Conservation (phyloP, 2,113 vertebrate species). For the Cyprinodon variegatus region DNA sequence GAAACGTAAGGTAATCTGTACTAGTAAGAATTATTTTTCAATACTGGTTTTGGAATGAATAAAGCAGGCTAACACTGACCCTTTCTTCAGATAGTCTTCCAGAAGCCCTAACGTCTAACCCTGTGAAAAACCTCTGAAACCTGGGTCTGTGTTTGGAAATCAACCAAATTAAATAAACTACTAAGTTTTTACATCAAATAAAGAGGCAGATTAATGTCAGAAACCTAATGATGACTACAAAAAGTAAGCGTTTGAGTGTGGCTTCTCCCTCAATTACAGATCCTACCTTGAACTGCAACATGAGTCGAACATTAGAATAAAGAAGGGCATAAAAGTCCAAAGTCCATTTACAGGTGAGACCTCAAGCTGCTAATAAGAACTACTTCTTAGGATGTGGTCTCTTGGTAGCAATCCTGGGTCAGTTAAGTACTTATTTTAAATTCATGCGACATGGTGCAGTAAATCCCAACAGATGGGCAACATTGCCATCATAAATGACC, state of each 20-base stretch:
- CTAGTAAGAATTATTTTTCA: background rate
- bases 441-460: constrained; percentile 16
- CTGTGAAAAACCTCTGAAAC: background rate
- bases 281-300: background rate
- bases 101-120: background rate
- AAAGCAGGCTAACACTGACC: background rate
- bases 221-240: no score
- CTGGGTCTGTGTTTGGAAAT: no score
- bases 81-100: background rate
- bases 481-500: constrained; percentile 41
- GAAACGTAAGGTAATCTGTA: background rate
- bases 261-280: background rate
- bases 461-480: constrained; percentile 54
- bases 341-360: constrained; percentile 41
- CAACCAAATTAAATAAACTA: no score
- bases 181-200: no score
- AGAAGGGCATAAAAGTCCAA: background rate
- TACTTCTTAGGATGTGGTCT: constrained; percentile 30
- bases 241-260: no score
- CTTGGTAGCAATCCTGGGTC: constrained; percentile 15
- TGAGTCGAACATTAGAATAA: background rate
- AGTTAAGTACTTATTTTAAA: constrained; percentile 35
- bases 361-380: constrained; percentile 40
- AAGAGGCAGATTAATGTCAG: no score
- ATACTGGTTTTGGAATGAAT: background rate